Base-by-base conservation (phyloP, 2,113 vertebrate species). In the Gallinago media region DNA sequence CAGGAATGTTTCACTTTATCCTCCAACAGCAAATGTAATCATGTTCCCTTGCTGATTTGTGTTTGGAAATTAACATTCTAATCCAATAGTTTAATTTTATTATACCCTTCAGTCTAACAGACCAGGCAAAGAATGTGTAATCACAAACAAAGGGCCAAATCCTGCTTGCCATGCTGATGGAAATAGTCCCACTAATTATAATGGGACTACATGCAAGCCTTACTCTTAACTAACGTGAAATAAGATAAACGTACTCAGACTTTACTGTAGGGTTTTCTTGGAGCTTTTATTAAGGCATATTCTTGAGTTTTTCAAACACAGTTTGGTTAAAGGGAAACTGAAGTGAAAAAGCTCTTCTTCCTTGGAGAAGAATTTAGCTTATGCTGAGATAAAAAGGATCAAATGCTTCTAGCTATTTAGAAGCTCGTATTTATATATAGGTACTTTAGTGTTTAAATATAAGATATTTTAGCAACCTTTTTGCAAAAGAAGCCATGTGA, bases 1-100 rank as follows among this genome's bases (percentile, higher is more conserved):
- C 73, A 89, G 76, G 94, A 97, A 94, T 92, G 79, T 58, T 96
- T 94, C 56, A 55, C 77, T 95, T 94, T 76, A 95, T 92, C 95
- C 83, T 96, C 94, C 92, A 96, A 87, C 89, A 97, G 92, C 92
- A 97, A 97, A 96, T 95, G 94, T 79, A 93, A 97, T 97, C 96
- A 92, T 75, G 91, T 96, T 96, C 96, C 88, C 93, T 95, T 88
- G 90, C 95, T 96, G 88, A 96, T 97, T 96, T 96, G 91, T 96
- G 81, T 97, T 97, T 97, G 94, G 95, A 97, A 98, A 98, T 97
- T 97, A 97, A 97, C 97, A 98, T 97, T 97, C 97, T 95, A 97
- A 97, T 97, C 89, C 96, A 97, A 96, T 97, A 96, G 87, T 81
- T 98, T 98, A 98, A 98, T 97, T 98, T 97, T 97, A 97, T 97